Base-by-base conservation (phyloP, 1,140 invertebrate genomes). In the Latrodectus geometricus region DNA sequence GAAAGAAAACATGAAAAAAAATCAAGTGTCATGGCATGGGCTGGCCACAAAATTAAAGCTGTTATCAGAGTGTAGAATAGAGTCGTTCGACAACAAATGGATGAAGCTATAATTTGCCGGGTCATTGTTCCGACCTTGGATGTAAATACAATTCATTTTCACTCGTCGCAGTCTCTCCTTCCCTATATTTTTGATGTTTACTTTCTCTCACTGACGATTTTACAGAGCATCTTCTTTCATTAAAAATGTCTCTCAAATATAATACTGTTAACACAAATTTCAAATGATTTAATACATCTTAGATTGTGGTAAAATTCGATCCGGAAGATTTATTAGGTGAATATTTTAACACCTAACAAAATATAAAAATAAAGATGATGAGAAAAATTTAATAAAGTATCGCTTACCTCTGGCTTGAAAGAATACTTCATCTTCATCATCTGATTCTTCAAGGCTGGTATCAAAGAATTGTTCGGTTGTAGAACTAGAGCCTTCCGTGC, bases 1-100 rank as follows among this genome's bases (percentile, higher is more conserved):
- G 35, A 23, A n/a, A n/a, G n/a, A n/a, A n/a, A n/a, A n/a, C n/a
- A n/a, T n/a, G 66, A 80, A 69, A 61, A 66, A 20, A 52, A 56
- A 61, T 2, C 11, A 61, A 61, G 52, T 76, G 70, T 73, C 79
- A 20, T 80, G 23, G 8, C n/a, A 49, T 8, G 17, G 21, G 21
- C 17, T 9, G 48, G n/a, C 61, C 20, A 61, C 35, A 52, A 80
- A 80, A 80, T 80, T 69, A 80, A 80, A 80, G 65, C 66, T 50
- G 9, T 79, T 80, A 80, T 80, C 78, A 70, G 54, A 52, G 54
- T 20, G 21, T 35, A 35, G 68, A 70, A 68, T 11, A 61, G 69
- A 82, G 79, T 73, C 69, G 79, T 82, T 82, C 79, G 79, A 82
- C 79, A 73, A 73, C 79, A 82, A 82, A 82, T 82, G 69, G 79